Percentiles rank a stretch among this genome's conserved stretches.
phyloP scores from a whole-genome alignment of 1,140 invertebrate species.

The Penaeus indicus region DNA sequence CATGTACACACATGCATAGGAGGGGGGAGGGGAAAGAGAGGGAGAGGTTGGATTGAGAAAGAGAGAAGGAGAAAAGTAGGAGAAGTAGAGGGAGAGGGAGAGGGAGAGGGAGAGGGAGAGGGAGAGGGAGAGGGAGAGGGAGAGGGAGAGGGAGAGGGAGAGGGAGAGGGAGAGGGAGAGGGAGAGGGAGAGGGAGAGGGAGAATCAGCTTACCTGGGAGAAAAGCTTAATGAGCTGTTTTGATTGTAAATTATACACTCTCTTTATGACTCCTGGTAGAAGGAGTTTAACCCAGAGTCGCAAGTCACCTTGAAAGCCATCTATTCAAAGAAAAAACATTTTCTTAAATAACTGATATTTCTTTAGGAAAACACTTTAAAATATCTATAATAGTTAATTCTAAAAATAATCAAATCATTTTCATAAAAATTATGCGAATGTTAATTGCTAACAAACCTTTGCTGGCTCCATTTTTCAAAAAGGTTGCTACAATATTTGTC shows the following conservation, averaged over 20 bases:
- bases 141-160: neutral
- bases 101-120: neutral
- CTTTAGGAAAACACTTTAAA: neutral
- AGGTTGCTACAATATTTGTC: slow-evolving; percentile 80
- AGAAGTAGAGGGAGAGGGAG: neutral
- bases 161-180: neutral
- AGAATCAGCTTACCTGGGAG: slow-evolving; percentile 74
- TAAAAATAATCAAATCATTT: neutral
- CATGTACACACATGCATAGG: no score
- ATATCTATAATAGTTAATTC: slow-evolving; percentile 2
- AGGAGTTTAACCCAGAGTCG: slow-evolving; percentile 87
- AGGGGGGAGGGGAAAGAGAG: no score
- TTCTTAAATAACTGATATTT: slow-evolving; percentile 34
- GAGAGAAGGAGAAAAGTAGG: no score
- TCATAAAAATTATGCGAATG: slow-evolving; percentile 13
- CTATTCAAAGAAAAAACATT: slow-evolving; percentile 68
- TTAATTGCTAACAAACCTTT: slow-evolving; percentile 71
- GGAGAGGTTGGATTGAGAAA: neutral
- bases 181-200: neutral
- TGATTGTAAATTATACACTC: slow-evolving; percentile 92
- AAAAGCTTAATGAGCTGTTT: slow-evolving; percentile 93
- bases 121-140: neutral
- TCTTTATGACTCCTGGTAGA: slow-evolving; percentile 85
- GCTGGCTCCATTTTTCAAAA: slow-evolving; percentile 79
- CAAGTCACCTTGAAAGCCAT: slow-evolving; percentile 82